A percentile compares a stretch with the other conserved stretches of the same genome.
phyloP scores from a whole-genome alignment of 2,888 invertebrate species.

The Parapristionchus giblindavisi region DNA sequence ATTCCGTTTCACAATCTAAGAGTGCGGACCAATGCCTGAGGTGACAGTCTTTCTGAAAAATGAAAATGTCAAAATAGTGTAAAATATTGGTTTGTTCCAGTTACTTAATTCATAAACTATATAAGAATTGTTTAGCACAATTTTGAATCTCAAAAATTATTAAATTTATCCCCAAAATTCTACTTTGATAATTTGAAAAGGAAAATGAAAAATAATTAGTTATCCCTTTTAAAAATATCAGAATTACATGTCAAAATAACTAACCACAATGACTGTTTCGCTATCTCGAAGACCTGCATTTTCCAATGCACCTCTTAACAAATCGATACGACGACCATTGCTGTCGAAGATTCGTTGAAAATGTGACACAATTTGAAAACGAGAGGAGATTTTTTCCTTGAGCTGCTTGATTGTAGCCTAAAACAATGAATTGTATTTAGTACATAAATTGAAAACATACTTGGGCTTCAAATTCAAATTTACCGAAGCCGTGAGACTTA shows the following conservation, averaged over 20 bases:
- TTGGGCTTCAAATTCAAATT: background rate
- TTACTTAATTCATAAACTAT: too few relatives aligned
- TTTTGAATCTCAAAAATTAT: too few relatives aligned
- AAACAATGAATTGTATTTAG: background rate
- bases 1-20: constrained; percentile 41
- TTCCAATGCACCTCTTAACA: background rate
- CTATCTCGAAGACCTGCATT: background rate
- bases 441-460: background rate
- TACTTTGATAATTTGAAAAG: too few relatives aligned
- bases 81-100: constrained; percentile 43
- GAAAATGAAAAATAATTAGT: too few relatives aligned
- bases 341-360: background rate
- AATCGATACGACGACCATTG: background rate
- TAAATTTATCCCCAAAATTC: too few relatives aligned
- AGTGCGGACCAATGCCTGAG: constrained; percentile 41
- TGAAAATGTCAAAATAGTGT: too few relatives aligned
- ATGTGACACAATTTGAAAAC: background rate
- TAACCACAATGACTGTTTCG: background rate
- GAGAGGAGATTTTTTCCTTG: background rate
- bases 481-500: background rate
- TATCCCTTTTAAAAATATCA: too few relatives aligned
- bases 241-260: too few relatives aligned
- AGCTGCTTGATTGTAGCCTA: background rate
- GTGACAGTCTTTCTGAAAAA: constrained; percentile 43
- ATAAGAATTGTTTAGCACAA: too few relatives aligned